Evolutionary conservation across 1,140 invertebrate genomes (phyloP).

Genomic region (Leucophenga varia): DNA sequence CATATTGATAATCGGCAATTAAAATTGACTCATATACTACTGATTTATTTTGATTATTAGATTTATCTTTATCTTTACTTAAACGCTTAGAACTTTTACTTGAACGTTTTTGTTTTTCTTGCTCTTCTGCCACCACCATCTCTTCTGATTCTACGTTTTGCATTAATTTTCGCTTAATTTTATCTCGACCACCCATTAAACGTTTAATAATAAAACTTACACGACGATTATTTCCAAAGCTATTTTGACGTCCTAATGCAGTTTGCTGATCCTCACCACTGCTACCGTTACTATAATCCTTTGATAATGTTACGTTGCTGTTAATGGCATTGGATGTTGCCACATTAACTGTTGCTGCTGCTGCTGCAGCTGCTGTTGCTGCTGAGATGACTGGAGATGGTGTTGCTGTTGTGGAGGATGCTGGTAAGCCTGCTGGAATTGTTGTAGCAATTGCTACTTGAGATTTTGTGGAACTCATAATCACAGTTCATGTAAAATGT

Average conservation of each 20-base stretch:
- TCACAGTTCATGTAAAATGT: slow-evolving; percentile 54
- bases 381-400: slow-evolving; percentile 35
- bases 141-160: no score
- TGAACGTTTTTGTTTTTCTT: no score
- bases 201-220: slow-evolving; percentile 42
- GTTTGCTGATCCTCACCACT: slow-evolving; percentile 32
- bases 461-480: slow-evolving; percentile 57
- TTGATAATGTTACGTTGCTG: slow-evolving; percentile 2
- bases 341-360: slow-evolving; percentile 16
- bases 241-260: slow-evolving; percentile 45
- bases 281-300: slow-evolving; percentile 28
- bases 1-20: no score
- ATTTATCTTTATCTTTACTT: no score
- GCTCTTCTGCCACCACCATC: no score
- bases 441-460: slow-evolving; percentile 55
- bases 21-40: no score
- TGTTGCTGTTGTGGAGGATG: slow-evolving; percentile 34
- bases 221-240: slow-evolving; percentile 48
- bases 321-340: background rate
- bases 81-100: no score
- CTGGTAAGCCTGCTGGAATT: slow-evolving; percentile 53
- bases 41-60: no score
- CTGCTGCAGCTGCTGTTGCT: slow-evolving; percentile 11
- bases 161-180: no score
- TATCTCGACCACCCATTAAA: no score